These are phyloP conservation scores for Chrysodeixis includens DNA, from an alignment of 2,888 invertebrate species.

Conservation along the genomic window DNA sequence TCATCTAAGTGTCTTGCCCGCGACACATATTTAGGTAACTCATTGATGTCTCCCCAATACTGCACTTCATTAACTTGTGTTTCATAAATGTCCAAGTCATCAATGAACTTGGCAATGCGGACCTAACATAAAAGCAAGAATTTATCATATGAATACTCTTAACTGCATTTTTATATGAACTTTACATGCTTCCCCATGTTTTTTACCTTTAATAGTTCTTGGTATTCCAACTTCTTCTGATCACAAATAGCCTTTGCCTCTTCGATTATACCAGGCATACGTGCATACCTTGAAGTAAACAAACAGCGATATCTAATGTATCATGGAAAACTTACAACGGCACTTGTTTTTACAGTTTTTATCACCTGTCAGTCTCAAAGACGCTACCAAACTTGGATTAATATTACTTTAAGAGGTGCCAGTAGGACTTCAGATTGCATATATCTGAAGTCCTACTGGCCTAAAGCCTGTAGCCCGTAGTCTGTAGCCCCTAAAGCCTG, in stretches of 20 bases:
- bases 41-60: conserved; percentile 95
- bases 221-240: conserved; percentile 95
- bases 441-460: too few relatives aligned
- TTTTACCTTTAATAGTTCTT: conserved; percentile 92
- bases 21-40: conserved; percentile 94
- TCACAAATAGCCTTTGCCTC: conserved; percentile 94
- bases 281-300: conserved; percentile 90
- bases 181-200: background rate
- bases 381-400: too few relatives aligned
- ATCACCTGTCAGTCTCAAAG: too few relatives aligned
- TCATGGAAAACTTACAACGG: too few relatives aligned
- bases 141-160: background rate
- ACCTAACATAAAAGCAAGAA: conserved; percentile 62
- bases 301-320: background rate
- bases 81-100: conserved; percentile 94
- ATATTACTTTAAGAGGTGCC: too few relatives aligned
- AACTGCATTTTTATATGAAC: background rate
- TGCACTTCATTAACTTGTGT: conserved; percentile 95
- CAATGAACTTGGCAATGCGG: conserved; percentile 94
- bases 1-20: conserved; percentile 94
- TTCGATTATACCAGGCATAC: conserved; percentile 94
- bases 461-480: too few relatives aligned
- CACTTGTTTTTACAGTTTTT: too few relatives aligned
- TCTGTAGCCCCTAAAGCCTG: too few relatives aligned
- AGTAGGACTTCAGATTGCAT: too few relatives aligned